phyloP scores from a whole-genome alignment of 1,140 invertebrate genomes.

The Melipona quadrifasciata region DNA sequence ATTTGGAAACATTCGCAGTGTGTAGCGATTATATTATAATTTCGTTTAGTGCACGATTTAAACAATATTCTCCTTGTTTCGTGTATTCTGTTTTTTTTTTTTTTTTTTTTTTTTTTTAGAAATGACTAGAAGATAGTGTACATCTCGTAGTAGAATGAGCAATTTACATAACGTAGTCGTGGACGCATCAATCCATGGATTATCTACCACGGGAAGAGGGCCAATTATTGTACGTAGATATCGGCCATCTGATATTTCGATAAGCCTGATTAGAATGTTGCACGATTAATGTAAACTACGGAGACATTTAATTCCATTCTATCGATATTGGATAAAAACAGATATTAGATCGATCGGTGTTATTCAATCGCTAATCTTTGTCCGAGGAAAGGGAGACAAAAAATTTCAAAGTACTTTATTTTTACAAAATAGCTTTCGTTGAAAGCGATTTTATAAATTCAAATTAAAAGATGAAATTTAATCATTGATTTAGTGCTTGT shows the following conservation, averaged over 20 bases:
- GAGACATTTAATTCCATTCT: constrained; percentile 58
- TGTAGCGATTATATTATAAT: not conserved
- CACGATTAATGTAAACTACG: constrained; percentile 55
- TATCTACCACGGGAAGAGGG: constrained; percentile 65
- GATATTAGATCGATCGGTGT: constrained; percentile 40
- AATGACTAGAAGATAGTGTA: not conserved
- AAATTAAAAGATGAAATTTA: not conserved
- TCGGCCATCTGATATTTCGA: constrained; percentile 68
- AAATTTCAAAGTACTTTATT: not conserved
- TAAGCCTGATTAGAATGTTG: constrained; percentile 65
- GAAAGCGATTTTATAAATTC: not conserved
- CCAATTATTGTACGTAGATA: constrained; percentile 69
- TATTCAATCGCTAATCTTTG: constrained; percentile 8
- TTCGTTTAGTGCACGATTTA: not conserved
- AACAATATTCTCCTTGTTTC: not conserved
- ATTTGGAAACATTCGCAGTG: not conserved
- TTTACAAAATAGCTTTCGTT: not conserved
- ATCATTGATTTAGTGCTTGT: not conserved
- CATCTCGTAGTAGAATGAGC: constrained; percentile 12
- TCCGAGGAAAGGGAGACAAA: not conserved
- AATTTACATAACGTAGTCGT: constrained; percentile 56
- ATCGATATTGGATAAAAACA: constrained; percentile 51
- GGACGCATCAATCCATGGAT: constrained; percentile 70
- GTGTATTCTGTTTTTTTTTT: not conserved
- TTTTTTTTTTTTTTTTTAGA: constrained; percentile 21